Evolutionary conservation across 2,113 vertebrate species (phyloP), one percentile per base, ranked within the genome.

Genomic region (Pomatostomus ruficeps): DNA sequence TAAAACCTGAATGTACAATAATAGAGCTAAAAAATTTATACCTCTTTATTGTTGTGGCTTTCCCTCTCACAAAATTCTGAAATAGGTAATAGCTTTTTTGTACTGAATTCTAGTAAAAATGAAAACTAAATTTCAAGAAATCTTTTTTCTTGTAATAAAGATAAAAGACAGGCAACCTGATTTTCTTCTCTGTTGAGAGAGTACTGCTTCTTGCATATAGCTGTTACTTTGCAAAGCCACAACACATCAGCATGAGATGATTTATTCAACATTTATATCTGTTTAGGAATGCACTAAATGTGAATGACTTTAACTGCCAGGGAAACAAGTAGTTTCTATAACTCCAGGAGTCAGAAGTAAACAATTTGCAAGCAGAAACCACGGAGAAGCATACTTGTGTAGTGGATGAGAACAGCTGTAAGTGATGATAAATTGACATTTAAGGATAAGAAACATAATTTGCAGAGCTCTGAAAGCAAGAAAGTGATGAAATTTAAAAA

Each of bases 341-440:
- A 78, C 35, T 63, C 48, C n/a, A 82, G 52, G 28, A 92, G 42
- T 89, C 93, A 92, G 49, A 72, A 88, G 51, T 67, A 97, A 68
- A 72, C 66, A 77, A 91, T 91, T 84, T 92, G 79, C 3, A 14
- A 95, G 86, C 88, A 85, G 42, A 79, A 95, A 85, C 54, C 43
- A 52, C 14, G 22, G 16, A 90, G 79, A 85, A 95, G 26, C 13
- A 15, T 48, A 59, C 40, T 63, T 86, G 6, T 21, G 40, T 51
- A 49, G 71, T 46, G 80, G 87, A 79, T 85, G 91, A 77, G 83
- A 97, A 93, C 46, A 78, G 88, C 74, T 93, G 66, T 38, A 35
- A 91, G 14, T 43, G 65, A 88, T 89, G 71, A 94, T 83, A 95
- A 96, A 96, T 86, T 93, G 88, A 95, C 70, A 88, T 95, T 93